Conservation (phyloP, 2,888 invertebrate genomes). For the Pheosia tremula region DNA sequence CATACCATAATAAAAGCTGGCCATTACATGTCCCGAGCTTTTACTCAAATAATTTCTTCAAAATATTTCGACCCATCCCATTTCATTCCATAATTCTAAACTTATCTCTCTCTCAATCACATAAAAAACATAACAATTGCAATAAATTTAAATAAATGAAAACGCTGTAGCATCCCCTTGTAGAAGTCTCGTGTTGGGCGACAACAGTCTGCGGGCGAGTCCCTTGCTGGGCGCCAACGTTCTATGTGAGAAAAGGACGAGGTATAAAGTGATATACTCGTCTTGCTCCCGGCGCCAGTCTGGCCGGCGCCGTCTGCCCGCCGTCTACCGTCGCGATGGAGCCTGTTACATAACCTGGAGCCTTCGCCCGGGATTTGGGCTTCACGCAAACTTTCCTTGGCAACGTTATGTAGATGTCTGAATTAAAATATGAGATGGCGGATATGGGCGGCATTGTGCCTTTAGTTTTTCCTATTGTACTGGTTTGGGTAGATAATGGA, state of each 20-base stretch:
- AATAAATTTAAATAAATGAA: slow-evolving; percentile 67
- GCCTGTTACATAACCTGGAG: slow-evolving; percentile 70
- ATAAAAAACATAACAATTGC: slow-evolving; percentile 41
- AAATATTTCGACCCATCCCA: neutral
- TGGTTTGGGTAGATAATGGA: neutral
- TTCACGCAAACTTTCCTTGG: slow-evolving; percentile 24
- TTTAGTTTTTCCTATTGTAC: neutral
- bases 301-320: slow-evolving; percentile 79
- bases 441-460: slow-evolving; percentile 17
- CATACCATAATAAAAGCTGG: no score
- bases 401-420: slow-evolving; percentile 26
- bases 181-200: slow-evolving; percentile 61
- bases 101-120: slow-evolving; percentile 13
- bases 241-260: slow-evolving; percentile 42
- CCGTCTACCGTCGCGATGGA: slow-evolving; percentile 68
- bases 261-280: slow-evolving; percentile 28
- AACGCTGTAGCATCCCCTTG: slow-evolving; percentile 45
- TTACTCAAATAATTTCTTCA: neutral
- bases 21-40: no score
- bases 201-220: slow-evolving; percentile 41
- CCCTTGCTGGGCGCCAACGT: slow-evolving; percentile 64
- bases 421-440: slow-evolving; percentile 14
- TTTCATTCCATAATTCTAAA: neutral
- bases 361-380: slow-evolving; percentile 35
- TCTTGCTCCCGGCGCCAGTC: slow-evolving; percentile 79